Percentiles rank a stretch among this genome's conserved stretches.
Conservation (phyloP, 92 coral and sea anemone species). For the Phenganax stokvisi region DNA sequence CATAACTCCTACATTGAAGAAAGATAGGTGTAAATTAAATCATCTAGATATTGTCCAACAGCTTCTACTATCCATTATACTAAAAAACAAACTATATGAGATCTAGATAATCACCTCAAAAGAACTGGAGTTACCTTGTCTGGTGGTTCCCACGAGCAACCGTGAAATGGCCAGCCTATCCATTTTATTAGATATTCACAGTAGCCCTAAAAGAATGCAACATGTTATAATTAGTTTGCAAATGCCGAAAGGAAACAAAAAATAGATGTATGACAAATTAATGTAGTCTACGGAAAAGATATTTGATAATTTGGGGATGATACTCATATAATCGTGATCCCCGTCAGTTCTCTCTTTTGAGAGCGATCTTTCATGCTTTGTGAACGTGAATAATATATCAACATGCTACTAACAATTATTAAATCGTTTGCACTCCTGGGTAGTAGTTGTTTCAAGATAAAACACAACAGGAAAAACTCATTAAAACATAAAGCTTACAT, state of each 20-base stretch:
- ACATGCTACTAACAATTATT: neutral
- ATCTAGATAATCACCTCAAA: constrained; percentile 5
- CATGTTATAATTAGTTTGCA: neutral
- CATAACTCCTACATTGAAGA: constrained; percentile 16
- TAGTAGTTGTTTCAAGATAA: neutral
- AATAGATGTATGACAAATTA: neutral
- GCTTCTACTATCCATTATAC: neutral
- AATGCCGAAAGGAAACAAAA: neutral
- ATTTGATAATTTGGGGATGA: neutral
- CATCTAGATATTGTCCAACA: neutral
- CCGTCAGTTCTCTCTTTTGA: too few species aligned
- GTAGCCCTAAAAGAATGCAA: neutral
- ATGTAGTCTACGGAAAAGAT: neutral
- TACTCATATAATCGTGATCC: too few species aligned
- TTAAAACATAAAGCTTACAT: neutral
- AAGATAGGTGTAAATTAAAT: neutral
- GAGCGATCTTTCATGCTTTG: too few species aligned
- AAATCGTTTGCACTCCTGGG: neutral
- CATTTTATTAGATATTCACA: constrained; percentile 9
- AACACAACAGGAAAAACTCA: neutral
- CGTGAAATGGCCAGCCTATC: constrained; percentile 19
- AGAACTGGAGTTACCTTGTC: constrained; percentile 3
- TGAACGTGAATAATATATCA: too few species aligned
- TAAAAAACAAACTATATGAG: neutral
- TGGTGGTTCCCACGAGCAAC: constrained; percentile 23